These are phyloP conservation scores for Arrhopalites spinosus DNA, from an alignment of 2,888 invertebrate genomes.

Conservation along the genomic window DNA sequence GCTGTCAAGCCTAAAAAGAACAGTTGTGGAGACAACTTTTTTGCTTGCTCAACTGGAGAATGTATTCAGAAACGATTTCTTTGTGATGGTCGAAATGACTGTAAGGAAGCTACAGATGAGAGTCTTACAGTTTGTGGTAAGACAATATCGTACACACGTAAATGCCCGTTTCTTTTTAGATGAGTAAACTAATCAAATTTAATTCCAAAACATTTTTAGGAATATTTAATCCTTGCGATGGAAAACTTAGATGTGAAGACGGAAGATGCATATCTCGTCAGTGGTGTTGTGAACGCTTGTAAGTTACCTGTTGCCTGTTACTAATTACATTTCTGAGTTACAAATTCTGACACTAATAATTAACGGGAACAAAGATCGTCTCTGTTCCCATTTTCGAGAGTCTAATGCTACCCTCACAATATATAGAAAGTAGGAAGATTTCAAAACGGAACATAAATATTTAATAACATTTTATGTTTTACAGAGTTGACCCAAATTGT, in stretches of 20 bases:
- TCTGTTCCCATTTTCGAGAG: no score
- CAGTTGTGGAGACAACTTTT: constrained; percentile 57
- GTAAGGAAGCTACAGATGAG: constrained; percentile 64
- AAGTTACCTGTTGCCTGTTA: no score
- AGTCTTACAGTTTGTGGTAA: constrained; percentile 60
- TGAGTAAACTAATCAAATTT: not conserved
- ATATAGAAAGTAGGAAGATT: no score
- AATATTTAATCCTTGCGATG: constrained; percentile 57
- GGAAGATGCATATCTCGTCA: constrained; percentile 64
- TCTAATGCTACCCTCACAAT: no score
- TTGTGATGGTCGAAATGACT: constrained; percentile 64
- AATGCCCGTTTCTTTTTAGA: not conserved
- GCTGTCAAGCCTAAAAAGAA: constrained; percentile 49
- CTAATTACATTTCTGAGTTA: no score
- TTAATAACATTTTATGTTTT: no score
- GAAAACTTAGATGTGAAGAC: constrained; percentile 59
- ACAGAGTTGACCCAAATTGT: constrained; percentile 60
- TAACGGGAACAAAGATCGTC: no score
- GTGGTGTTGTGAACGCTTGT: constrained; percentile 62
- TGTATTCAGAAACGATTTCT: constrained; percentile 64
- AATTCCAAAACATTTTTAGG: constrained; percentile 22
- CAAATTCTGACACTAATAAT: no score
- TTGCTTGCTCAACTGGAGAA: constrained; percentile 58
- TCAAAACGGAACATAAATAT: no score
- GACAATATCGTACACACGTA: constrained; percentile 6